Evolutionary conservation across 2,888 invertebrate species (phyloP).

Genomic region (Limulus polyphemus): DNA sequence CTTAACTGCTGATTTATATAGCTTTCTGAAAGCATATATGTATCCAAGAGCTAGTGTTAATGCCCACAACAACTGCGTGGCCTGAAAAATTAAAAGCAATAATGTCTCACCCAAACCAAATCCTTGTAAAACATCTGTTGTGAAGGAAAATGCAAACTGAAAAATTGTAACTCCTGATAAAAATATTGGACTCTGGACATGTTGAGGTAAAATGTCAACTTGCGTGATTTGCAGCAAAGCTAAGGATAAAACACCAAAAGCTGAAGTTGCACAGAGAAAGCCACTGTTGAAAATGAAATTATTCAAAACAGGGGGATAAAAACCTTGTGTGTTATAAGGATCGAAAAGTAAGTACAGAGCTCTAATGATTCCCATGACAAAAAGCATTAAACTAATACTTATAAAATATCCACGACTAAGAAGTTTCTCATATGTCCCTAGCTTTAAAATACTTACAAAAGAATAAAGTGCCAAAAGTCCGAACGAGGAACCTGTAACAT

Average conservation of each 20-base stretch:
- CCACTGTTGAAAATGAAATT: constrained; percentile 71
- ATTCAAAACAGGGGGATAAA: constrained; percentile 60
- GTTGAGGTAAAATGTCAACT: constrained; percentile 36
- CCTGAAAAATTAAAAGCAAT: constrained; percentile 47
- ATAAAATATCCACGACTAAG: constrained; percentile 78
- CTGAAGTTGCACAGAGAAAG: constrained; percentile 73
- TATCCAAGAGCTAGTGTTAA: constrained; percentile 71
- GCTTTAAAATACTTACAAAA: constrained; percentile 69
- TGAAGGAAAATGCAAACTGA: constrained; percentile 66
- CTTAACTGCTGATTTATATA: constrained; percentile 32
- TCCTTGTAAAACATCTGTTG: constrained; percentile 52
- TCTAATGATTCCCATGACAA: constrained; percentile 56
- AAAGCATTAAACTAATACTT: constrained; percentile 66
- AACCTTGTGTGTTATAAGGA: constrained; percentile 74
- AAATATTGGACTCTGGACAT: constrained; percentile 59
- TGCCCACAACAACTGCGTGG: constrained; percentile 71
- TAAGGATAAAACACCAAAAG: constrained; percentile 72
- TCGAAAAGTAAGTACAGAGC: constrained; percentile 82
- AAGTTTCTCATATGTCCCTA: constrained; percentile 56
- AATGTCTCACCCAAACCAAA: constrained; percentile 7
- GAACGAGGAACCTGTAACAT: constrained; percentile 70
- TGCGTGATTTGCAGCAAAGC: constrained; percentile 68
- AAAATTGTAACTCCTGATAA: constrained; percentile 63
- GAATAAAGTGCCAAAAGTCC: constrained; percentile 70
- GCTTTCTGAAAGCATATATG: constrained; percentile 40